Evolutionary conservation across 2,113 vertebrate species (phyloP), one percentile per base, ranked within the genome.

Genomic region (Prunella himalayana): DNA sequence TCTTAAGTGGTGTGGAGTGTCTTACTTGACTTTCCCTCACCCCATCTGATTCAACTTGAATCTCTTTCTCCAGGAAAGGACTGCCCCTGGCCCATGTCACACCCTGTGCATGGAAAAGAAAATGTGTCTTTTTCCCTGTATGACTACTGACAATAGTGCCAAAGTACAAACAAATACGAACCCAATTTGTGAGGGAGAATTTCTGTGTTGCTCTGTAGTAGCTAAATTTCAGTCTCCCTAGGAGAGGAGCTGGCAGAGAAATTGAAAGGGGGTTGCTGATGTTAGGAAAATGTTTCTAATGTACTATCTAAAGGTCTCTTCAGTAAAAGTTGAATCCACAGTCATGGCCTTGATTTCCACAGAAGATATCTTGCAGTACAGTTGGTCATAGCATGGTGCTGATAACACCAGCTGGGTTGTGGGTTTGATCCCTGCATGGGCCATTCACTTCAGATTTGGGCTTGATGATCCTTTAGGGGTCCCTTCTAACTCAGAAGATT

Each of bases 341-440:
- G 42, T 63, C n/a, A 57, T 3, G 20, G 18, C 8, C 39, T 41
- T 61, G 20, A 68, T 91, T 83, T 83, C 25, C 30, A 54, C 53
- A 64, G 69, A 49, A 54, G 39, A 25, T 19, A 21, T 5, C 33
- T 64, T 76, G 19, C n/a, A 68, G 30, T 24, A 37, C 9, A 39
- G 49, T 37, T 1, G 0, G 33, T 28, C 30, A 41, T 11, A 47
- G 8, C 2, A 2, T 56, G 27, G 21, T 44, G 19, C 59, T 56
- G 15, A 6, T 10, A 39, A 47, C 9, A 2, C 11, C 47, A 45
- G 0, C 15, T 2, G 2, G 39, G 10, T 16, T 8, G 7, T 44
- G 25, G 47, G 8, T 33, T 27, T 0, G 0, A 39, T 33, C 39
- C 33, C 33, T 13, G 6, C 47, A 17, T 17, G 28, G 13, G 7